Percentiles rank a stretch among this genome's conserved stretches.
These are phyloP conservation scores for Dermatemys mawii DNA, from an alignment of 2,113 vertebrate genomes.

Conservation along the genomic window DNA sequence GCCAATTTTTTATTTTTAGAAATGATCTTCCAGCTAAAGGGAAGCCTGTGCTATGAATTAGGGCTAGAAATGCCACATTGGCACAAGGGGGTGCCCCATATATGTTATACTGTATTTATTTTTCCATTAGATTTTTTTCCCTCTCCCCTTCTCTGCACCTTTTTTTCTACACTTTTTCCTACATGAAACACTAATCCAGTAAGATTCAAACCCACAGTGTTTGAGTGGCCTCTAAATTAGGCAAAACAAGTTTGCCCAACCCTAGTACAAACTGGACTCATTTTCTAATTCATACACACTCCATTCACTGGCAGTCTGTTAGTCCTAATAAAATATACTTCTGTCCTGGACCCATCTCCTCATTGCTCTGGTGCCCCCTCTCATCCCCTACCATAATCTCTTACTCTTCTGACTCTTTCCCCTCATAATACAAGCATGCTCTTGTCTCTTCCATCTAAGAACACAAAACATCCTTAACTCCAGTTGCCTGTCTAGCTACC, in stretches of 20 bases:
- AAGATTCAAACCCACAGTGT: slow-evolving; percentile 76
- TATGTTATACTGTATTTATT: slow-evolving; percentile 64
- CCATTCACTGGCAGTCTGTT: slow-evolving; percentile 40
- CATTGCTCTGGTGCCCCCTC: not conserved
- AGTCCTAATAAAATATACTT: slow-evolving; percentile 60
- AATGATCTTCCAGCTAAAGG: not conserved
- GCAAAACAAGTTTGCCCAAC: slow-evolving; percentile 72
- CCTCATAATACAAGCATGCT: not conserved
- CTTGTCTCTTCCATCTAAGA: not conserved
- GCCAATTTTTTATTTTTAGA: not conserved
- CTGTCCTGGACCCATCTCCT: slow-evolving; percentile 35
- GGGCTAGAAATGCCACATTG: slow-evolving; percentile 46
- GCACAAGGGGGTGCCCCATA: slow-evolving; percentile 50
- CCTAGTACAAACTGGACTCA: slow-evolving; percentile 58
- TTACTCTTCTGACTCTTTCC: not conserved
- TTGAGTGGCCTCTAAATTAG: slow-evolving; percentile 74
- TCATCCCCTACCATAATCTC: not conserved
- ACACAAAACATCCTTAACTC: not conserved
- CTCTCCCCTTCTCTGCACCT: slow-evolving; percentile 12
- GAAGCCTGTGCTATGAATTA: slow-evolving; percentile 45
- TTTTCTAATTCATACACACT: slow-evolving; percentile 57
- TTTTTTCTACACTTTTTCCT: slow-evolving; percentile 62
- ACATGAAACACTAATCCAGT: slow-evolving; percentile 69
- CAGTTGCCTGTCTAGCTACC: not conserved
- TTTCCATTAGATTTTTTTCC: slow-evolving; percentile 65